phyloP scores from a whole-genome alignment of 2,113 vertebrate genomes.

The Machaerirhynchus nigripectus region DNA sequence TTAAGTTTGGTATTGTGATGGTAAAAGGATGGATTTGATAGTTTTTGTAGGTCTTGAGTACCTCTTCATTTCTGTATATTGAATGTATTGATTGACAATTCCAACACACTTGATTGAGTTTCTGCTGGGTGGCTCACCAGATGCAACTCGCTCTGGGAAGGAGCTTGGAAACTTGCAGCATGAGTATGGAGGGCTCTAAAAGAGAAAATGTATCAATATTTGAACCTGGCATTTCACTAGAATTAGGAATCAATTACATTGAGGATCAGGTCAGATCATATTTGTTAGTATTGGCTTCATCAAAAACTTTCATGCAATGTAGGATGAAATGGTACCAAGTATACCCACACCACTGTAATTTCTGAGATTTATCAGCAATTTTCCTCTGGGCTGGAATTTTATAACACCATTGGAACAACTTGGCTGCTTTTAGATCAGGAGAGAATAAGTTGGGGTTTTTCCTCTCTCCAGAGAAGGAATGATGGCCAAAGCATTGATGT shows the following conservation, averaged over 20 bases:
- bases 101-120: background rate
- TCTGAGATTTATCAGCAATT: background rate
- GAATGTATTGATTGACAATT: background rate
- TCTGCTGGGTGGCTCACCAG: background rate
- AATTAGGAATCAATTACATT: background rate
- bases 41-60: background rate
- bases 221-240: background rate
- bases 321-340: background rate
- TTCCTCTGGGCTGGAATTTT: background rate
- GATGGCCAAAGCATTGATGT: background rate
- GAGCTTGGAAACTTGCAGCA: background rate
- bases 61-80: background rate
- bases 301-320: rapidly evolving
- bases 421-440: background rate
- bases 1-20: background rate
- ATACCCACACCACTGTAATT: background rate
- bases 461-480: background rate
- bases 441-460: background rate
- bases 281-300: background rate
- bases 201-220: background rate
- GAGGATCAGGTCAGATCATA: background rate
- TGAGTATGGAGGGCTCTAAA: background rate
- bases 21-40: background rate
- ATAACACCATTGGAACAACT: background rate
- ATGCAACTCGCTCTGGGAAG: background rate